phyloP scores from a whole-genome alignment of 2,888 invertebrate species.

The Charanyca ferruginea region DNA sequence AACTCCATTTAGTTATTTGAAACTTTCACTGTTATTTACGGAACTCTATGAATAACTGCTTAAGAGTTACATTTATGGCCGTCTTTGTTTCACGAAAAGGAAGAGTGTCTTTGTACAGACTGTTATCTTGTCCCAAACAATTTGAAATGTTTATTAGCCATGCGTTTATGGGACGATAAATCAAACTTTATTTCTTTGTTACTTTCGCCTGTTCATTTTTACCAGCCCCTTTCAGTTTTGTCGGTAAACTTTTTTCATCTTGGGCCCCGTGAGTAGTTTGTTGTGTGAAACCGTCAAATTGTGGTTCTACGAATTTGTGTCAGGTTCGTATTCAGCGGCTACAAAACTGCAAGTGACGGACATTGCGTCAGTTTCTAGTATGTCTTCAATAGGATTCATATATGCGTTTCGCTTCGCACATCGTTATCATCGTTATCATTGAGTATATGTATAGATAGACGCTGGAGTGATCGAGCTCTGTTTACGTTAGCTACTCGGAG shows the following conservation, averaged over 20 bases:
- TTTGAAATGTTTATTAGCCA: constrained; percentile 36
- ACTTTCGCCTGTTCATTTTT: constrained; percentile 39
- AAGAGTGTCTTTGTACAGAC: constrained; percentile 38
- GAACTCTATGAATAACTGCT: constrained; percentile 36
- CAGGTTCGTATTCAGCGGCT: background rate
- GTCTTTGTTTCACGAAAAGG: constrained; percentile 44
- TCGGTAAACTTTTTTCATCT: background rate
- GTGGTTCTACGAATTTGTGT: background rate
- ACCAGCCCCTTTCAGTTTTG: background rate
- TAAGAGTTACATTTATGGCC: constrained; percentile 27
- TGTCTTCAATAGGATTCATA: constrained; percentile 41
- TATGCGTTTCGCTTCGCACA: constrained; percentile 55
- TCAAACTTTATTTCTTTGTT: constrained; percentile 30
- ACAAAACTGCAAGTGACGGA: constrained; percentile 13
- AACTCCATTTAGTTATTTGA: constrained; percentile 36
- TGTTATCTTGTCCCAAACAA: constrained; percentile 32
- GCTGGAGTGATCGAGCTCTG: constrained; percentile 76
- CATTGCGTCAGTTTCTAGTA: constrained; percentile 6
- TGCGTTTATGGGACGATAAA: constrained; percentile 46
- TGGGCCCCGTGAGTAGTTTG: background rate
- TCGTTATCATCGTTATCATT: too few species aligned
- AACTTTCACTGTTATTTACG: constrained; percentile 57
- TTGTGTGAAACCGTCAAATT: background rate
- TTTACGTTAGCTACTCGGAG: constrained; percentile 74
- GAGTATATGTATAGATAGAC: constrained; percentile 74